Conservation (phyloP, 2,797 vertebrate species). For the Falco columbarius region DNA sequence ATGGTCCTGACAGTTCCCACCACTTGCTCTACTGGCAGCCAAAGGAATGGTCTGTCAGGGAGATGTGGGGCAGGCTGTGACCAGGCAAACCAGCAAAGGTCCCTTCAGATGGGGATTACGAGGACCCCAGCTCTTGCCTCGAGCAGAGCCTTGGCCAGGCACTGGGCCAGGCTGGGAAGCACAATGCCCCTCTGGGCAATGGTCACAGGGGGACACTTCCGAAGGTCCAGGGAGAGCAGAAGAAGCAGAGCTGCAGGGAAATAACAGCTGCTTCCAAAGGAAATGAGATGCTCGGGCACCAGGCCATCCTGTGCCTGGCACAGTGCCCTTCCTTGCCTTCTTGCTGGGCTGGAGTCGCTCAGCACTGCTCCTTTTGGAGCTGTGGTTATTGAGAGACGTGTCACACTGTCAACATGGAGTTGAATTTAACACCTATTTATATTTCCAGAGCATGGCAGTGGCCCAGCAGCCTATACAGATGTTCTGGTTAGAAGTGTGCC, state of each 20-base stretch:
- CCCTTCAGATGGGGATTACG: not conserved
- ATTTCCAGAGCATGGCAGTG: conserved; percentile 29
- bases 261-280: conserved; percentile 49
- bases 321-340: not conserved
- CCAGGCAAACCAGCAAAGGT: not conserved
- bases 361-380: conserved; percentile 35
- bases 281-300: not conserved
- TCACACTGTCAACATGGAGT: conserved; percentile 45
- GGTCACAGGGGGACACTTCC: not conserved
- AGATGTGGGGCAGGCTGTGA: not conserved
- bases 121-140: not conserved
- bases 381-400: conserved; percentile 60
- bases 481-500: conserved; percentile 26
- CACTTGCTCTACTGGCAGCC: not conserved
- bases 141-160: not conserved
- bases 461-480: conserved; percentile 37
- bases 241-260: conserved; percentile 20
- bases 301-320: conserved; percentile 25
- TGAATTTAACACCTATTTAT: conserved; percentile 54
- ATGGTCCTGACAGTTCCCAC: not conserved
- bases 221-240: not conserved
- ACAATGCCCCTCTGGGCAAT: fast-evolving
- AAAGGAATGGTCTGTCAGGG: not conserved
- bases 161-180: not conserved
- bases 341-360: not conserved